These are phyloP conservation scores for Nephrotoma flavescens DNA, from an alignment of 2,888 invertebrate genomes.

Conservation along the genomic window DNA sequence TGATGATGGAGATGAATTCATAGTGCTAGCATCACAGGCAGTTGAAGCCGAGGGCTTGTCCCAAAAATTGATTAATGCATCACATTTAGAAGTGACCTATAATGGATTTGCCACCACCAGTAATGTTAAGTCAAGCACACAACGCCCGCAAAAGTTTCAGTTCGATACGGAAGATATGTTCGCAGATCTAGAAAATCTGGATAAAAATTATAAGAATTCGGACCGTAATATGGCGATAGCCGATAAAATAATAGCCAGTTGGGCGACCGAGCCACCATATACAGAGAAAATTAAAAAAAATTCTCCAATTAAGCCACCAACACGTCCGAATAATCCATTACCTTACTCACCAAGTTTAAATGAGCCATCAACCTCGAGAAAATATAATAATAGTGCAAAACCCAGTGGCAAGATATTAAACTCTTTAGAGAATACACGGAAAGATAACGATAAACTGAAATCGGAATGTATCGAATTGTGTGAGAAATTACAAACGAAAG, in stretches of 20 bases:
- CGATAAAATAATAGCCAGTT: background rate
- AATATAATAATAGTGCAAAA: background rate
- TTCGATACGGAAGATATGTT: background rate
- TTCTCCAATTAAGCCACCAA: background rate
- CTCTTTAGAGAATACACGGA: background rate
- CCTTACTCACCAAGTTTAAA: background rate
- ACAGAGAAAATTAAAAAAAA: background rate
- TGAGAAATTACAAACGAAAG: constrained; percentile 14
- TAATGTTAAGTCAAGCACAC: constrained; percentile 9
- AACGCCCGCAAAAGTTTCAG: background rate
- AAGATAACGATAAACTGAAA: constrained; percentile 11
- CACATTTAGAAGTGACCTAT: background rate
- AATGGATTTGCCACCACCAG: background rate
- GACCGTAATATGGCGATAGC: background rate
- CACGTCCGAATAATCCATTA: background rate
- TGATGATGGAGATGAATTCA: constrained; percentile 28
- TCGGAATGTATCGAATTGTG: constrained; percentile 8
- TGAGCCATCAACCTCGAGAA: background rate
- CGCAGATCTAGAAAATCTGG: background rate
- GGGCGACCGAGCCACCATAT: background rate
- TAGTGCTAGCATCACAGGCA: constrained; percentile 25
- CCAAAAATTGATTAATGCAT: constrained; percentile 6
- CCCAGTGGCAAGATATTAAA: background rate
- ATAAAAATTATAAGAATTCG: background rate
- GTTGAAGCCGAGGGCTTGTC: constrained; percentile 19